Percentiles rank a stretch among this genome's conserved stretches.
These are phyloP conservation scores for Caenorhabditis inopinata DNA, from an alignment of 1,140 invertebrate genomes.

Conservation along the genomic window DNA sequence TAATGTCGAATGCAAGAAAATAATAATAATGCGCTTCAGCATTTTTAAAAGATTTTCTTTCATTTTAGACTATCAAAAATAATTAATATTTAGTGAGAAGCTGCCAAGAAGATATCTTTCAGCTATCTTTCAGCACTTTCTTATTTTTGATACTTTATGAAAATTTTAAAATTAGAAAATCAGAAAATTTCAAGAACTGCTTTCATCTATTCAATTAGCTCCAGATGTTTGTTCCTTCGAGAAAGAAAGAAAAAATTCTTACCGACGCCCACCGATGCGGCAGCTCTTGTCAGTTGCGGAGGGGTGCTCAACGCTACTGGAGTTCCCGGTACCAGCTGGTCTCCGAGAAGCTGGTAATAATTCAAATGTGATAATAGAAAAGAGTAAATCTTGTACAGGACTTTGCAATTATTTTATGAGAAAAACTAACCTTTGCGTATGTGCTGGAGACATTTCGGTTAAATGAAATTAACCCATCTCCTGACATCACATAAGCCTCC, in stretches of 20 bases:
- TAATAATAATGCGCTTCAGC: too few relatives aligned
- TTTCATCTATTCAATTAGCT: background rate
- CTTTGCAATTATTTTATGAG: too few relatives aligned
- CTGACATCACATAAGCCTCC: background rate
- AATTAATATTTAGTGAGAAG: too few relatives aligned
- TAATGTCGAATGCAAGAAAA: too few relatives aligned
- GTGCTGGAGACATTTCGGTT: constrained; percentile 3
- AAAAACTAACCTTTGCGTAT: background rate
- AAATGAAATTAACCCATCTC: background rate
- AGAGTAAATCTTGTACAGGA: too few relatives aligned
- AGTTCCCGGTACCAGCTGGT: background rate
- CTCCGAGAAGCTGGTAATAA: constrained; percentile 1
- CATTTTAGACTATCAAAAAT: background rate
- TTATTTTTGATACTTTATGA: too few relatives aligned
- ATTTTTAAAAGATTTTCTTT: too few relatives aligned
- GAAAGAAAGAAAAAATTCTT: background rate
- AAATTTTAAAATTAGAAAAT: too few relatives aligned
- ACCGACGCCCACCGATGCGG: background rate
- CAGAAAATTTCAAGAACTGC: background rate
- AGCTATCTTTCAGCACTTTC: too few relatives aligned
- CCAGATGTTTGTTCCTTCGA: background rate
- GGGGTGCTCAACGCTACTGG: background rate
- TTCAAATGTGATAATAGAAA: too few relatives aligned
- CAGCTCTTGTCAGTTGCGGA: background rate
- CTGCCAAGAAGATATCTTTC: too few relatives aligned